Base-by-base conservation (phyloP, 1,140 invertebrate genomes). In the Diprion similis region DNA sequence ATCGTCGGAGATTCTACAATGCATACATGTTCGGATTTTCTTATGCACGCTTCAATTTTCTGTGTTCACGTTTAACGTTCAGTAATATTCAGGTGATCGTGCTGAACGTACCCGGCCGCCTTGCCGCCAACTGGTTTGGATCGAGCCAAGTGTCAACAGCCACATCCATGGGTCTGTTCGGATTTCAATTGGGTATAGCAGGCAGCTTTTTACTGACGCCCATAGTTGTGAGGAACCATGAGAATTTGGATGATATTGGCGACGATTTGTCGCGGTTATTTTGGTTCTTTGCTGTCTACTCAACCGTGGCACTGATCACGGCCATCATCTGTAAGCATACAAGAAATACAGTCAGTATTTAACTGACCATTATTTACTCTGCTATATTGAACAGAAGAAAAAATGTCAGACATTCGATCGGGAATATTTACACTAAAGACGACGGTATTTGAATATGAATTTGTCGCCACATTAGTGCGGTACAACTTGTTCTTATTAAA, bases 91-190 rank as follows among this genome's bases (percentile, higher is more conserved):
- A 93, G 81, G 88, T 93, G 17, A 93, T 94, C 78, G 91, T 93
- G 73, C 84, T 94, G 8, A 92, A 91, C 69, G 89, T 94, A 76
- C 93, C 93, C 9, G 89, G 94, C 3, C 87, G 90, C 71, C 78
- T 95, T n/a, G 93, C 94, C 3, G 93, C 93, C 1, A 77, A 80
- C 13, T 85, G 83, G 83, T 85, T 85, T 71, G 83, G 81, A 73
- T 78, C 83, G 47, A 77, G 90, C 90, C 67, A 95, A 92, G 94
- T 95, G 93, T 81, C 90, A 91, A 92, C 92, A 8, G 94, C 93
- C 8, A 93, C 92, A 78, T 90, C 93, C 70, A 88, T 93, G 47
- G 93, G 93, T 10, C 92, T 94, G 3, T 94, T 95, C 84, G 94
- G 94, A 18, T 94, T 93, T 84, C 93, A 94, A 88, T 90, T 94